Evolutionary conservation across 2,888 invertebrate species (phyloP).

Genomic region (Reticulitermes lucifugus): DNA sequence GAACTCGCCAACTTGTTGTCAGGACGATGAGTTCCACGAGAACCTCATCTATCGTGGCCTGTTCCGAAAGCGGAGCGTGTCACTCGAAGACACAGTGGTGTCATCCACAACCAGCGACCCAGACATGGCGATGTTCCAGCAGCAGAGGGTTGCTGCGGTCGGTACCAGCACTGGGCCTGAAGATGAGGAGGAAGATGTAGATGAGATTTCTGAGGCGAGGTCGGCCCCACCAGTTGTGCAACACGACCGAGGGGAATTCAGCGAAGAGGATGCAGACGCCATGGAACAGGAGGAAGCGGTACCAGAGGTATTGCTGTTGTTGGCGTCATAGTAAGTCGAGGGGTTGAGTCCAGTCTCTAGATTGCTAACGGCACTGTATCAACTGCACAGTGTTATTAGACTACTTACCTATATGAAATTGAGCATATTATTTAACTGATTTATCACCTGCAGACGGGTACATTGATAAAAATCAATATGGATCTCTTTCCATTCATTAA

Average conservation of each 20-base stretch:
- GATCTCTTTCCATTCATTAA: too few species aligned
- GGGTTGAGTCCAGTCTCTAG: too few species aligned
- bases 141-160: slow-evolving; percentile 33
- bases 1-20: neutral
- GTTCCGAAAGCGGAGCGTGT: slow-evolving; percentile 64
- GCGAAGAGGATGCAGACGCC: slow-evolving; percentile 29
- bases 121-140: slow-evolving; percentile 47
- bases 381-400: too few species aligned
- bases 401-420: too few species aligned
- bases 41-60: slow-evolving; percentile 81
- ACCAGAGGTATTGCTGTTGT: neutral
- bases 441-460: too few species aligned
- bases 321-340: neutral
- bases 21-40: slow-evolving; percentile 80
- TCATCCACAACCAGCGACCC: slow-evolving; percentile 50
- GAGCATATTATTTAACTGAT: too few species aligned
- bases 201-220: slow-evolving; percentile 41
- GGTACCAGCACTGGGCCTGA: slow-evolving; percentile 25
- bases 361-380: too few species aligned
- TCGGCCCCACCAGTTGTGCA: slow-evolving; percentile 17
- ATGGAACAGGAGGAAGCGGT: slow-evolving; percentile 14
- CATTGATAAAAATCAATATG: too few species aligned
- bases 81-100: slow-evolving; percentile 54
- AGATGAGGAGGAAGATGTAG: slow-evolving; percentile 43
- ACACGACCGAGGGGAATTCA: slow-evolving; percentile 26